Evolutionary conservation across 2,797 vertebrate species (phyloP).

Genomic region (Halcyon smyrnensis): DNA sequence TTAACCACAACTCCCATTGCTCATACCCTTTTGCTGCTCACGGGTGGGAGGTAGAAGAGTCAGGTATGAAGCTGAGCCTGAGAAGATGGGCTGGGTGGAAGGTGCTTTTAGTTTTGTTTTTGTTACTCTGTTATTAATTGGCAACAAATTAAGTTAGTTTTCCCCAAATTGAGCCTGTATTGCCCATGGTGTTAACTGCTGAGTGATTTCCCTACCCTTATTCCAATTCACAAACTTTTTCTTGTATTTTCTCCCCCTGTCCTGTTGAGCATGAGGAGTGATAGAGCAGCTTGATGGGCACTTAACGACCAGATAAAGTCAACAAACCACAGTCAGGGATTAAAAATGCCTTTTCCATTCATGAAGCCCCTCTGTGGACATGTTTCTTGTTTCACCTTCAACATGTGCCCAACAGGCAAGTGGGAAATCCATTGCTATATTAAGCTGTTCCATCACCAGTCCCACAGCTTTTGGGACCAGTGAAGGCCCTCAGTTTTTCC

Average conservation of each 20-base stretch:
- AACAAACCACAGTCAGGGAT: background rate
- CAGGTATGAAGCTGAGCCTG: background rate
- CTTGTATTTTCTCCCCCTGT: background rate
- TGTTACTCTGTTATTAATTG: background rate
- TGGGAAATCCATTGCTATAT: background rate
- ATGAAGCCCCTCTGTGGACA: background rate
- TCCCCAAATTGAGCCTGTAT: background rate
- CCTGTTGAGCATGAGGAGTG: background rate
- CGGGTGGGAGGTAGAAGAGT: background rate
- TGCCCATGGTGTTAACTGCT: background rate
- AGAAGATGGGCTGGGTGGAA: background rate
- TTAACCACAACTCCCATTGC: background rate
- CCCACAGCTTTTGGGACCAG: background rate
- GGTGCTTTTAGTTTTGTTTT: background rate
- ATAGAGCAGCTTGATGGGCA: background rate
- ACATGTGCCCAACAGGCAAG: background rate
- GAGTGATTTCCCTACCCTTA: background rate
- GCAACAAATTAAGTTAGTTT: background rate
- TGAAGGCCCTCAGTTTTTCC: background rate
- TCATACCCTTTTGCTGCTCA: fast-evolving
- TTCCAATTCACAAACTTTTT: fast-evolving
- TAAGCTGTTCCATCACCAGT: background rate
- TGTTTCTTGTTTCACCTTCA: background rate
- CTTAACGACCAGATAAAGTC: fast-evolving
- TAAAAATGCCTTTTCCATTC: background rate